Conservation (phyloP, 2,888 invertebrate genomes). For the Oscheius myriophilus region DNA sequence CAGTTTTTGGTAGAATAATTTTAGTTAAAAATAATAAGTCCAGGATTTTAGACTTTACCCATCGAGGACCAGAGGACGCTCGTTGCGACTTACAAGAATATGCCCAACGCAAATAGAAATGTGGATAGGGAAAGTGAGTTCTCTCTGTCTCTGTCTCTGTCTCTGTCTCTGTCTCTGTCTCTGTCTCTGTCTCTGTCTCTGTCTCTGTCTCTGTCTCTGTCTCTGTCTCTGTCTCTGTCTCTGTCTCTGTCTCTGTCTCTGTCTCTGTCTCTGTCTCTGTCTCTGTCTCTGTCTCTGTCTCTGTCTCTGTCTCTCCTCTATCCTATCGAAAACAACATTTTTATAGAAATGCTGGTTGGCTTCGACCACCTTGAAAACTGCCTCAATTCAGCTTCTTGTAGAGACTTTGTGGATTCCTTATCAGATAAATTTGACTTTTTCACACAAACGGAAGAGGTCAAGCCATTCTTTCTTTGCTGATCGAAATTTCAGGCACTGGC, state of each 20-base stretch:
- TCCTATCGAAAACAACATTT: neutral
- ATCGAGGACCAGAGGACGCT: slow-evolving; percentile 6
- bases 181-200: too few relatives aligned
- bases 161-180: too few relatives aligned
- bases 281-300: too few relatives aligned
- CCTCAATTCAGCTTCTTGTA: slow-evolving; percentile 1
- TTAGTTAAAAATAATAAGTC: too few relatives aligned
- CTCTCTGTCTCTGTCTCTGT: too few relatives aligned
- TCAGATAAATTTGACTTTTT: neutral
- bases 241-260: too few relatives aligned
- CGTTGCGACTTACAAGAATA: neutral
- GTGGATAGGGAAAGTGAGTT: neutral
- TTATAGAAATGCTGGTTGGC: neutral
- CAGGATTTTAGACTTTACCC: neutral
- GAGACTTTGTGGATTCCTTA: neutral
- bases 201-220: too few relatives aligned
- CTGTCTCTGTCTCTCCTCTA: too few relatives aligned
- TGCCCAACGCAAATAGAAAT: neutral
- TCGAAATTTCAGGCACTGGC: neutral
- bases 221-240: too few relatives aligned
- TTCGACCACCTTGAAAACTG: neutral
- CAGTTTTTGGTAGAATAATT: neutral
- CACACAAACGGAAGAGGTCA: neutral
- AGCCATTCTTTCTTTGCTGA: too few relatives aligned
- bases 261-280: too few relatives aligned